A percentile compares a stretch with the other conserved stretches of the same genome.
phyloP scores from a whole-genome alignment of 2,888 invertebrate genomes.

The Idaea aversata region DNA sequence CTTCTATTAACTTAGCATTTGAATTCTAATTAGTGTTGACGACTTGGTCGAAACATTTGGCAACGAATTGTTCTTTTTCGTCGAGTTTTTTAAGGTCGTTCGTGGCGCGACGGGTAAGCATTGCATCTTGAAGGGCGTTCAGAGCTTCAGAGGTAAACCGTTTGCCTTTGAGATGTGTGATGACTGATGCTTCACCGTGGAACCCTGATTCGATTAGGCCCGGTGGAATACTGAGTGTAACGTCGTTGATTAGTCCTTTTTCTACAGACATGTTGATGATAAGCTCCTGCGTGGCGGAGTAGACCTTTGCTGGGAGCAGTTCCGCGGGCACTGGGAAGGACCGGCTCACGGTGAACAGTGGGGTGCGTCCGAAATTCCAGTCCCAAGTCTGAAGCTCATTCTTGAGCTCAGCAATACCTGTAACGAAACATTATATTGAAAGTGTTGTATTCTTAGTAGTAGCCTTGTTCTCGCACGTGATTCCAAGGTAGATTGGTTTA shows the following conservation, averaged over 20 bases:
- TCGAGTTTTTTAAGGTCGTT: constrained; percentile 63
- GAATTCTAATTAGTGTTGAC: constrained; percentile 75
- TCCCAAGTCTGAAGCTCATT: constrained; percentile 89
- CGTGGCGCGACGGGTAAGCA: constrained; percentile 61
- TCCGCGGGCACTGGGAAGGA: constrained; percentile 81
- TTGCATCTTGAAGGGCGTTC: constrained; percentile 78
- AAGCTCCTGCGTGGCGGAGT: constrained; percentile 72
- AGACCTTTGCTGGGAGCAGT: constrained; percentile 65
- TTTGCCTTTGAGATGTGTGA: constrained; percentile 83
- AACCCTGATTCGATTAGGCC: constrained; percentile 81
- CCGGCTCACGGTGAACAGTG: constrained; percentile 87
- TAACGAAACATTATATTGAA: constrained; percentile 10
- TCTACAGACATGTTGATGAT: constrained; percentile 83
- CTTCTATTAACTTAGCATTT: constrained; percentile 3
- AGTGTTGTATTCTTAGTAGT: background rate
- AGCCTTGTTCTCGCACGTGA: background rate
- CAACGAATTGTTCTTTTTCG: constrained; percentile 82
- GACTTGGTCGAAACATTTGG: constrained; percentile 82
- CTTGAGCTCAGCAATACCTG: constrained; percentile 86
- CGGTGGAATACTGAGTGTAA: constrained; percentile 82
- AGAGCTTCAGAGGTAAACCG: constrained; percentile 83
- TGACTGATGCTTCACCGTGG: constrained; percentile 82
- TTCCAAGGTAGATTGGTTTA: background rate
- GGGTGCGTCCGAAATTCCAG: constrained; percentile 94
- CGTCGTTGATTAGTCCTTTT: constrained; percentile 83